Evolutionary conservation across 2,888 invertebrate species (phyloP), one percentile per base, ranked within the genome.

Genomic region (Phrixothrix hirtus): DNA sequence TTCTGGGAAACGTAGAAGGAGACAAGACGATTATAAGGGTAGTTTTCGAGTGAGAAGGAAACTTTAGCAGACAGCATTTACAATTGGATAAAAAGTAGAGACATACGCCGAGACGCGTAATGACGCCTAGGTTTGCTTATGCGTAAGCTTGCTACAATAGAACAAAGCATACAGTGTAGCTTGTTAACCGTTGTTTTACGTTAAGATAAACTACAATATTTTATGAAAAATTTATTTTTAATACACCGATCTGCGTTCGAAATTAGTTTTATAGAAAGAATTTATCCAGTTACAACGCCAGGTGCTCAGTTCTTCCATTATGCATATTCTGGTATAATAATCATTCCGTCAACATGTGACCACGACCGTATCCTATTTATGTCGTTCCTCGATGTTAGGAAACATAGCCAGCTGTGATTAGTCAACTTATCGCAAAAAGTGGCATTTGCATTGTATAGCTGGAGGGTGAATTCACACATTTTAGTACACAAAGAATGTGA

Each of bases 1-100:
- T 72, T 68, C 62, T 67, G 74, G 71, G 72, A 73, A 69, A 65
- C 61, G 60, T 60, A 59, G 63, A 65, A 63, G 61, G 63, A 69
- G 68, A 67, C 52, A 58, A 59, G 58, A 57, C 64, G 61, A 65
- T 64, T 59, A 52, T 52, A 45, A 55, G 55, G 57, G 61, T 61
- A 59, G 62, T 59, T 63, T 55, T 55, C 65, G 64, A 68, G 61
- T 53, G 63, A 66, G 67, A 68, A 60, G 64, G 61, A 60, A 64
- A 64, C 63, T 63, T 63, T 48, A 52, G 44, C 49, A 55, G 48
- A 58, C 60, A 58, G 55, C 58, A 54, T 56, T 49, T 52, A 44
- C 53, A 63, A 61, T 63, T 63, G 58, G 58, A 60, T 62, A 56
- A 61, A 60, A 48, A 55, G 56, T 52, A 57, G 49, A 52, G 57